Evolutionary conservation across 2,888 invertebrate genomes (phyloP), one percentile per base, ranked within the genome.

Genomic region (Leuctra nigra): DNA sequence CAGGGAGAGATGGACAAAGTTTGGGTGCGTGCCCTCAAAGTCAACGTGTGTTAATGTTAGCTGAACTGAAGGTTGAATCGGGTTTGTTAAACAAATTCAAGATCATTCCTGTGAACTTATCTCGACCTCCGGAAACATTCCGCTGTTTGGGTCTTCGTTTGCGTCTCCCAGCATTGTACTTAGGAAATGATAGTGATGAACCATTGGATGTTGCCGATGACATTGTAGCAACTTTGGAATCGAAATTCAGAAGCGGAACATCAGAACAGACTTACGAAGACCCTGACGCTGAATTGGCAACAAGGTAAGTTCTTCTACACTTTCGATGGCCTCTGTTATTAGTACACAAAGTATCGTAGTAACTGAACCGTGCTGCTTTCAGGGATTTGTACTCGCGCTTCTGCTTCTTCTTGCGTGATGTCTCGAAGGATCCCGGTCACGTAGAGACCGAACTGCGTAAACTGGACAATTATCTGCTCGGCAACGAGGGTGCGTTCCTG

Each of bases 361-460:
- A n/a, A n/a, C n/a, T n/a, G n/a, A n/a, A n/a, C n/a, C 2, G 1
- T 44, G 16, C 54, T 52, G 33, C 55, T 53, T 55, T 23, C 55
- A 62, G 64, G 53, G 59, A 64, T 53, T 62, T 64, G 53, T 64
- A 62, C 35, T 64, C 63, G 9, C 61, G 61, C 22, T 64, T 64
- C 54, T 63, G 63, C 52, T 63, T 63, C 38, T 62, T 56, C 41
- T 59, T 64, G 11, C 53, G 63, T 38, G 64, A 61, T 22, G 60
- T 64, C 1, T 56, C 62, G 24, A 63, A 64, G 47, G 62, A 63
- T 53, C 55, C 58, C 41, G 55, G 58, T 39, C 62, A 64, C 18
- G 36, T 64, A 41, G 63, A 64, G 56, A 14, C 59, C 20, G 64
- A 63, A 33, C 59, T 64, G 14, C 53, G 47, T 2, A 39, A 39